A percentile compares a stretch with the other conserved stretches of the same genome.
Conservation (phyloP, 2,797 vertebrate species). For the Bovichtus variegatus region DNA sequence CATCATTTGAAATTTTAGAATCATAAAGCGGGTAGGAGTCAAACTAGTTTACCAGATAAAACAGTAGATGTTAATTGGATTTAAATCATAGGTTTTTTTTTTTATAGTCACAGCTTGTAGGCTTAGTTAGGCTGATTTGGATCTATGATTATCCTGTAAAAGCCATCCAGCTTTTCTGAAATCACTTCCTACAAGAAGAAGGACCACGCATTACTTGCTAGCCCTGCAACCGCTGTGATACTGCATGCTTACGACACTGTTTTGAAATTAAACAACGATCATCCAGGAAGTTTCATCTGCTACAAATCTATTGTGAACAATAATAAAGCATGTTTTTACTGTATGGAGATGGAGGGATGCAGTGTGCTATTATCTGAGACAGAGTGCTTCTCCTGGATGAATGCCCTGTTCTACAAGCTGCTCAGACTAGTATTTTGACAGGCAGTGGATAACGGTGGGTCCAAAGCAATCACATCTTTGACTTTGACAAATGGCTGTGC, state of each 20-base stretch:
- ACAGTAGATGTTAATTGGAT: conserved; percentile 6
- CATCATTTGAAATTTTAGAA: conserved; percentile 15
- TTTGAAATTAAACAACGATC: conserved; percentile 66
- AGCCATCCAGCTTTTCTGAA: conserved; percentile 12
- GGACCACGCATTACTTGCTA: not conserved
- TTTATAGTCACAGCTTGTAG: not conserved
- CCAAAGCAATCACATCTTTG: conserved; percentile 99
- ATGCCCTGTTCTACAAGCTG: conserved; percentile 89
- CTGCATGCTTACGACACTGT: conserved; percentile 10
- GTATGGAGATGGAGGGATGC: conserved; percentile 82
- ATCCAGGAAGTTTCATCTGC: conserved; percentile 57
- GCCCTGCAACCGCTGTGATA: conserved; percentile 18
- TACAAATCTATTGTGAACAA: conserved; percentile 58
- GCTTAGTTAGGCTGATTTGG: conserved; percentile 3
- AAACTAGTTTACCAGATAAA: conserved; percentile 1
- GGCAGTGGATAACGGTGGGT: conserved; percentile 96
- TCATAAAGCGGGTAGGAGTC: not conserved
- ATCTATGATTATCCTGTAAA: conserved; percentile 27
- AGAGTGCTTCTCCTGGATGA: conserved; percentile 80
- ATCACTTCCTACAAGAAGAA: conserved; percentile 4
- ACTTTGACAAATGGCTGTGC: conserved; percentile 99
- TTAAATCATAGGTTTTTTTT: not conserved
- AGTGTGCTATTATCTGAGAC: conserved; percentile 84
- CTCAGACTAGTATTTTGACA: conserved; percentile 96
- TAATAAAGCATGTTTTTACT: conserved; percentile 68